Evolutionary conservation across 2,113 vertebrate species (phyloP).

Genomic region (Balaeniceps rex): DNA sequence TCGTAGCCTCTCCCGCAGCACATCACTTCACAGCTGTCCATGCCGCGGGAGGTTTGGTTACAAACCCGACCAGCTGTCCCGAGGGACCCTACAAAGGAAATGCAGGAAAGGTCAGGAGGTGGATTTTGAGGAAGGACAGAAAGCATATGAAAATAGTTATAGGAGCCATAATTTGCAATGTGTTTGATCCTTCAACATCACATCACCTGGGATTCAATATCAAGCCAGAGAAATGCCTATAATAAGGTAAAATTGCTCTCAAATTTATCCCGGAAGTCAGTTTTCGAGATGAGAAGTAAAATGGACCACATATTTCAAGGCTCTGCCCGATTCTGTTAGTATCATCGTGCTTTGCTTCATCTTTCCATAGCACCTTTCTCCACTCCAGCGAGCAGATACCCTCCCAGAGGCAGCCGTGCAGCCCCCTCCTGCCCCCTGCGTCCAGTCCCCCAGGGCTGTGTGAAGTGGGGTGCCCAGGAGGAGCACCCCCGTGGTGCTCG

Average conservation of each 20-base stretch:
- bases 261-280: background rate
- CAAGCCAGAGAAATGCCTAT: background rate
- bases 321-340: background rate
- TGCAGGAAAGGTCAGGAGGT: background rate
- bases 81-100: constrained; percentile 78
- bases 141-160: background rate
- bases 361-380: background rate
- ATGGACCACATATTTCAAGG: background rate
- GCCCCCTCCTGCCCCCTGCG: background rate
- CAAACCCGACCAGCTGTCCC: constrained; percentile 90
- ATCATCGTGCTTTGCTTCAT: background rate
- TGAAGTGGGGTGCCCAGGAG: background rate
- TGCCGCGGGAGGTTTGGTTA: constrained; percentile 86
- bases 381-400: background rate
- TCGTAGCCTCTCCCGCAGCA: constrained; percentile 95
- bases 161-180: background rate
- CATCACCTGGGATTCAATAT: background rate
- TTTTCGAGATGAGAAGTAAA: background rate
- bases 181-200: background rate
- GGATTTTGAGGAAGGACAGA: background rate
- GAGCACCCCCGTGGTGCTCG: rapidly evolving
- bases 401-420: rapidly evolving
- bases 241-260: background rate
- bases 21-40: constrained; percentile 95
- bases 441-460: background rate